A percentile compares a stretch with the other conserved stretches of the same genome.
Conservation (phyloP, 2,797 vertebrate species). For the Cirrhinus mrigala region DNA sequence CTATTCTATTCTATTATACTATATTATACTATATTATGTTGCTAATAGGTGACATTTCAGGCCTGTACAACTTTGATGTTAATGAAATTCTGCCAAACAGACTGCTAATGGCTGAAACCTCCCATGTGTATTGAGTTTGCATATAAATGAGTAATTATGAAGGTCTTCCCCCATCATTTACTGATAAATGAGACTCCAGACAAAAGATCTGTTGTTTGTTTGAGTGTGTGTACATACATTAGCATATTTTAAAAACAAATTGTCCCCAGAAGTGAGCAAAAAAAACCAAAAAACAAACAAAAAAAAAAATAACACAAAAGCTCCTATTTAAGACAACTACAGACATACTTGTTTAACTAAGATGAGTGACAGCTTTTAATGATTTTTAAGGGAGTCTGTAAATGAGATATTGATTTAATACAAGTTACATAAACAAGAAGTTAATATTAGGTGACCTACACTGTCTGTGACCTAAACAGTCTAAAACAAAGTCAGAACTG, state of each 20-base stretch:
- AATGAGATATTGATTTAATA: too few relatives aligned
- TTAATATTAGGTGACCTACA: too few relatives aligned
- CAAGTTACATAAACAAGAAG: too few relatives aligned
- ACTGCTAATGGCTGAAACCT: not conserved
- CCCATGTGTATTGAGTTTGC: not conserved
- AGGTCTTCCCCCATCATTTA: not conserved
- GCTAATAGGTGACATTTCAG: not conserved
- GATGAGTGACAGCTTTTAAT: too few relatives aligned
- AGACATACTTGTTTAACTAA: too few relatives aligned
- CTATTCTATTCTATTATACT: too few relatives aligned
- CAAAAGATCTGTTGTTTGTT: not conserved
- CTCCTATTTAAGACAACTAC: not conserved
- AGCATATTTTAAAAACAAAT: not conserved
- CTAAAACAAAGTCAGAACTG: too few relatives aligned
- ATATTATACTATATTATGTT: not conserved
- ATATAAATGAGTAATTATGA: slow-evolving; percentile 30
- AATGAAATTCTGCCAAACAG: not conserved
- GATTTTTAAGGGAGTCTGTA: too few relatives aligned
- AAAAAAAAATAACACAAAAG: not conserved
- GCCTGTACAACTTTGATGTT: not conserved
- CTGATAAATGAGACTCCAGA: slow-evolving; percentile 5
- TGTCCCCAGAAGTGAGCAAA: not conserved
- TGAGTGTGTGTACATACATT: not conserved
- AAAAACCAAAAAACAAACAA: too few relatives aligned
- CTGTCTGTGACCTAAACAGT: too few relatives aligned